Conservation (phyloP, 2,113 vertebrate species). For the Ranitomeya variabilis region DNA sequence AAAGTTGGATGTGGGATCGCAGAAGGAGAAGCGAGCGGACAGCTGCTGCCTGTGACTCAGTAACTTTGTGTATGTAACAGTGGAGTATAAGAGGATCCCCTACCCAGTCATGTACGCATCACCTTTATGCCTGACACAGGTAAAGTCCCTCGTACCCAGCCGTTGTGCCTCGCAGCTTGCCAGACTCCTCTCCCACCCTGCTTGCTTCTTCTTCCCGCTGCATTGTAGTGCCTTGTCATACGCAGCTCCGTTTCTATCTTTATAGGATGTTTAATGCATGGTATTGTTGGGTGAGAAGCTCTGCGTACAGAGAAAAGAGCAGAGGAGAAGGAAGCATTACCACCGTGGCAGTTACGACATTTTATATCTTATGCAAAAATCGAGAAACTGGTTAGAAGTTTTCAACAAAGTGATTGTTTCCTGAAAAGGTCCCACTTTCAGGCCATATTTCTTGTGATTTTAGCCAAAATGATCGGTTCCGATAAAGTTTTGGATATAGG, state of each 20-base stretch:
- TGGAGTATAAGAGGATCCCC: slow-evolving; percentile 38
- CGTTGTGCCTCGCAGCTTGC: not conserved
- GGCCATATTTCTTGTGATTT: not conserved
- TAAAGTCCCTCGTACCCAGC: slow-evolving; percentile 30
- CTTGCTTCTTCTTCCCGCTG: not conserved
- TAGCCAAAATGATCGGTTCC: not conserved
- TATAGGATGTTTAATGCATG: not conserved
- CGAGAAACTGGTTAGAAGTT: slow-evolving; percentile 9
- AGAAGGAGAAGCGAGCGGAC: slow-evolving; percentile 14
- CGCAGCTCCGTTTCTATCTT: not conserved
- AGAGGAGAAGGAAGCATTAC: not conserved
- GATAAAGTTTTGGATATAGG: not conserved
- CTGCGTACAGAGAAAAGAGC: not conserved
- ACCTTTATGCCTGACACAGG: slow-evolving; percentile 58
- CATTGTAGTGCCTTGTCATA: not conserved
- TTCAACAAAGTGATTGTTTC: not conserved
- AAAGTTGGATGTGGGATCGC: slow-evolving; percentile 53
- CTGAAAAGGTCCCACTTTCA: not conserved
- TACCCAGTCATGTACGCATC: slow-evolving; percentile 52
- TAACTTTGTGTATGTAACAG: slow-evolving; percentile 54
- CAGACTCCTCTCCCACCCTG: not conserved
- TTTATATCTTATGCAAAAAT: not conserved
- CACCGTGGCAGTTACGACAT: not conserved
- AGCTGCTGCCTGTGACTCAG: slow-evolving; percentile 38
- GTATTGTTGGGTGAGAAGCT: not conserved